Base-by-base conservation (phyloP, 2,797 vertebrate species). In the Labroides dimidiatus region DNA sequence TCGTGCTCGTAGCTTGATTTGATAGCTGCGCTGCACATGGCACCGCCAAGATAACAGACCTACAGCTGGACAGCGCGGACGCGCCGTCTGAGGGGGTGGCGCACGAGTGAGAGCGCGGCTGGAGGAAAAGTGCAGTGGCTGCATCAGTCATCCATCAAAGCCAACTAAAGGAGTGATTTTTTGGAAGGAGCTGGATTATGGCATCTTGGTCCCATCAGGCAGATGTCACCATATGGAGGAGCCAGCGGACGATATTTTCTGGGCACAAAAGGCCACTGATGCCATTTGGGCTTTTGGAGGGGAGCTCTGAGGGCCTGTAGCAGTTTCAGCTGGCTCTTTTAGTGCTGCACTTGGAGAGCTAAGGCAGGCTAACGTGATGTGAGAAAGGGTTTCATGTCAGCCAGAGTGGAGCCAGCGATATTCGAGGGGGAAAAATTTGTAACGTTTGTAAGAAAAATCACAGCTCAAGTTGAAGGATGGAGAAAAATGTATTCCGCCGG, bases 111-210 rank as follows among this genome's bases (percentile, higher is more conserved):
- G 72, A 20, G 78, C 64, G 80, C 16, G 42, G 61, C 51, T 52
- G 16, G 24, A 9, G 57, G 45, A 49, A 88, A 87, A 88, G 74
- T 87, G 89, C 89, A 85, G 84, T 1, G 64, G 70, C 77, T 85
- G 88, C 87, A 86, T 65, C 42, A 89, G 81, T 73, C 87, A 91
- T 92, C 86, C 84, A 90, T 91, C 92, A 91, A 85, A 85, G 78
- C 80, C 73, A 86, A 86, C 50, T 81, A 66, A 81, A 82, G 61
- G 54, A 55, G 78, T 75, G 45, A 49, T 59, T 73, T 79, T 87
- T 84, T 73, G 77, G 77, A 86, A 70, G 72, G 67, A 21, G 14
- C 42, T 20, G 49, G 72, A 53, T 77, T 70, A 53, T 49, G 73
- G 72, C 68, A 56, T 82, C 81, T 75, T 44, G 45, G 73, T 84